Percentiles rank a stretch among this genome's conserved stretches.
Evolutionary conservation across 2,888 invertebrate genomes (phyloP).

Genomic region (Drosophila ezoana): DNA sequence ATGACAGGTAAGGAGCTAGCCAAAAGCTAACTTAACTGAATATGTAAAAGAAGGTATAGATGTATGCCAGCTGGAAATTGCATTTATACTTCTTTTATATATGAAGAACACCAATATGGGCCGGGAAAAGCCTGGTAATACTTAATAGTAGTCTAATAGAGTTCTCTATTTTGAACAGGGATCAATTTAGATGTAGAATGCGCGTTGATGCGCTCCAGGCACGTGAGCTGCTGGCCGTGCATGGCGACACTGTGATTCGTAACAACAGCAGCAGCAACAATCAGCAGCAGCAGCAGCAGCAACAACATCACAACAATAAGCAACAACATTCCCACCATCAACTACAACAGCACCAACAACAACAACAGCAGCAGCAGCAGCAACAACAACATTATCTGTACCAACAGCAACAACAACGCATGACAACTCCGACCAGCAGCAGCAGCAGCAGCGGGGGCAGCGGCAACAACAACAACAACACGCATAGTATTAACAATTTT

Average conservation of each 20-base stretch:
- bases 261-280: slow-evolving; percentile 64
- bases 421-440: slow-evolving; percentile 41
- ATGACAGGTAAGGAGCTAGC: slow-evolving; percentile 83
- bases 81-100: no score
- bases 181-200: slow-evolving; percentile 84
- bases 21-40: slow-evolving; percentile 18
- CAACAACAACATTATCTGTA: slow-evolving; percentile 59
- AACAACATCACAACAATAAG: slow-evolving; percentile 71
- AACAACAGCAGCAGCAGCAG: slow-evolving; percentile 61
- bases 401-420: slow-evolving; percentile 62
- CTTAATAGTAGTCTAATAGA: background rate
- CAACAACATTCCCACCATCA: slow-evolving; percentile 78
- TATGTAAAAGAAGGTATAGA: background rate
- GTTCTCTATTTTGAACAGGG: no score
- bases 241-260: slow-evolving; percentile 81
- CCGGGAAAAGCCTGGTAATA: background rate
- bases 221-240: slow-evolving; percentile 83
- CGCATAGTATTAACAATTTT: slow-evolving; percentile 71
- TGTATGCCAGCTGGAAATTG: no score
- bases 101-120: no score
- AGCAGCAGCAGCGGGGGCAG: slow-evolving; percentile 34
- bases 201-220: slow-evolving; percentile 84
- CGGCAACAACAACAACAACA: slow-evolving; percentile 60
- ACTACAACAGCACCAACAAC: slow-evolving; percentile 58
- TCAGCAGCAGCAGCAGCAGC: slow-evolving; percentile 52